Conservation (phyloP, 2,113 vertebrate species). For the Microcebus ravelobensis region DNA sequence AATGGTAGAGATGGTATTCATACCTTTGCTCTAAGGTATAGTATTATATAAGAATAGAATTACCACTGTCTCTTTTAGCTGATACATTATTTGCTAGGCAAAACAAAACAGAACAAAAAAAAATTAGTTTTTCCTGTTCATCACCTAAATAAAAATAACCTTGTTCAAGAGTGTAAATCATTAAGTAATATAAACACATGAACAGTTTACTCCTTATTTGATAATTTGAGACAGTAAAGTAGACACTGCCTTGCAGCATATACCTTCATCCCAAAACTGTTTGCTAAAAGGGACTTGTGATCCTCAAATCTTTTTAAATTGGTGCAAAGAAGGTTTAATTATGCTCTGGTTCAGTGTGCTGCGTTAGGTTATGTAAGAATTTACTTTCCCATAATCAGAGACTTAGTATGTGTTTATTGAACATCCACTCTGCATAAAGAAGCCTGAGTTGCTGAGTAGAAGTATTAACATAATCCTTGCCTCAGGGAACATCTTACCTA, state of each 20-base stretch:
- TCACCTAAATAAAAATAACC: not conserved
- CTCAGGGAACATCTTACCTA: not conserved
- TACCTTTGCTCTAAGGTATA: not conserved
- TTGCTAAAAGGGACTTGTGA: not conserved
- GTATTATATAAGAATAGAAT: not conserved
- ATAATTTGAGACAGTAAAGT: conserved; percentile 10
- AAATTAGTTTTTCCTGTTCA: not conserved
- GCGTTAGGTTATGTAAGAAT: not conserved
- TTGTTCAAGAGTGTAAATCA: not conserved
- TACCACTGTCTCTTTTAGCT: not conserved
- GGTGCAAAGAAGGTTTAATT: not conserved
- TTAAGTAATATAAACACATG: not conserved
- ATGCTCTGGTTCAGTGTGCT: not conserved
- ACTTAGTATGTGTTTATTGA: not conserved
- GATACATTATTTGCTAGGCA: not conserved
- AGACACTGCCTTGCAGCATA: not conserved
- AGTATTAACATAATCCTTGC: not conserved
- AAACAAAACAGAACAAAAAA: not conserved
- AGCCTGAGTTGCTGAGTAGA: not conserved
- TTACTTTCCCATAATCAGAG: not conserved
- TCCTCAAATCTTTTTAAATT: not conserved
- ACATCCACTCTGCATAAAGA: not conserved
- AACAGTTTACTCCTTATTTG: not conserved
- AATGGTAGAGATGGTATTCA: not conserved
- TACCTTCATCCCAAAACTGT: not conserved